A percentile compares a stretch with the other conserved stretches of the same genome.
phyloP scores from a whole-genome alignment of 1,140 invertebrate genomes.

The Eupristina koningsbergeri region DNA sequence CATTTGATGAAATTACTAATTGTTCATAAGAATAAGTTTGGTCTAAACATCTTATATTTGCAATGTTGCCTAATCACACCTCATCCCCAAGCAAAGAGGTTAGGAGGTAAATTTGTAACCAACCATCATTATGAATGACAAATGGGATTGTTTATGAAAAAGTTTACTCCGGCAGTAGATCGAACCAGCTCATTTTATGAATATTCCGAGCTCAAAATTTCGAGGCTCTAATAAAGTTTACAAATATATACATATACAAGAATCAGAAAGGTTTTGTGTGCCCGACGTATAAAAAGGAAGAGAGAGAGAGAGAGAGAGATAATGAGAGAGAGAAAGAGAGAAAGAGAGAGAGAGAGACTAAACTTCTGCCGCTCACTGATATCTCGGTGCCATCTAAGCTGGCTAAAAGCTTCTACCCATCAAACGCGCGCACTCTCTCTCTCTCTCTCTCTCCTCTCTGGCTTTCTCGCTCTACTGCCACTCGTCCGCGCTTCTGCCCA shows the following conservation, averaged over 20 bases:
- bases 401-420: slow-evolving; percentile 75
- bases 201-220: background rate
- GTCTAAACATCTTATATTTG: no score
- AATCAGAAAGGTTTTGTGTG: slow-evolving; percentile 14
- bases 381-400: slow-evolving; percentile 73
- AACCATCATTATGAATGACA: background rate
- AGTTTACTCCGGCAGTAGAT: background rate
- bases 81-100: background rate
- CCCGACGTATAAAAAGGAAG: background rate
- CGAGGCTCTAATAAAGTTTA: background rate
- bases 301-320: background rate
- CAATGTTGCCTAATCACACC: background rate
- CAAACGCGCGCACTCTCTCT: no score
- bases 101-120: background rate
- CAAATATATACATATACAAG: background rate
- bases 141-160: background rate
- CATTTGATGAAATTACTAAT: no score
- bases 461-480: slow-evolving; percentile 37
- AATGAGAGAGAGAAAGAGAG: background rate
- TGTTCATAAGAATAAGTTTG: no score
- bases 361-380: slow-evolving; percentile 65
- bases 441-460: slow-evolving; percentile 60
- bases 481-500: slow-evolving; percentile 29
- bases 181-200: slow-evolving; percentile 1
- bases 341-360: slow-evolving; percentile 41